Evolutionary conservation across 2,888 invertebrate genomes (phyloP).

Genomic region (Muscina levida): DNA sequence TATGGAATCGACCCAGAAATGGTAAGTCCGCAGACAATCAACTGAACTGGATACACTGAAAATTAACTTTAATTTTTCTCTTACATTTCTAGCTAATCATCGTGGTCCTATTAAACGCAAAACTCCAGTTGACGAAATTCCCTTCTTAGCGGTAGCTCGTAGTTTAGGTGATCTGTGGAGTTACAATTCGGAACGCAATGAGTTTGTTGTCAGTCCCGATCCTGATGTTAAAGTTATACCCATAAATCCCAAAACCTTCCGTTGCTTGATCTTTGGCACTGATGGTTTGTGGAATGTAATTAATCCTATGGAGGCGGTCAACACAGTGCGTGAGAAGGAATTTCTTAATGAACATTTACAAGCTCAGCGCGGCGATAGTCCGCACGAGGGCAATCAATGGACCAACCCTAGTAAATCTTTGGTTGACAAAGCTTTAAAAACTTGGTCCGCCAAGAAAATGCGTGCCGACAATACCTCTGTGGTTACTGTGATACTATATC

Average conservation of each 20-base stretch:
- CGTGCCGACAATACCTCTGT: constrained; percentile 98
- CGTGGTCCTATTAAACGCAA: constrained; percentile 93
- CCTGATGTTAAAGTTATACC: constrained; percentile 95
- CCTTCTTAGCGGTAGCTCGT: constrained; percentile 97
- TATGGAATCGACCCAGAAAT: constrained; percentile 95
- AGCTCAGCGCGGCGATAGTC: constrained; percentile 76
- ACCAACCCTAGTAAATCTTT: constrained; percentile 95
- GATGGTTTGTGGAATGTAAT: constrained; percentile 99
- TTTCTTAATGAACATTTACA: constrained; percentile 85
- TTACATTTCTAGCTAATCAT: constrained; percentile 71
- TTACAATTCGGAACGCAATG: constrained; percentile 93
- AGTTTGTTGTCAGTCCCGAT: constrained; percentile 98
- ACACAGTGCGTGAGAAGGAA: constrained; percentile 91
- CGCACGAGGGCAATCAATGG: constrained; percentile 81
- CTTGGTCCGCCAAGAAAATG: constrained; percentile 91
- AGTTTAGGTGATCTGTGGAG: constrained; percentile 99
- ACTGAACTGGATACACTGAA: too few relatives aligned
- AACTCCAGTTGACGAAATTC: constrained; percentile 95
- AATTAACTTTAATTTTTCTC: constrained; percentile 25
- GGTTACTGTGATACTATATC: constrained; percentile 93
- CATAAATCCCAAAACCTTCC: constrained; percentile 88
- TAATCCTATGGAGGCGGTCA: constrained; percentile 90
- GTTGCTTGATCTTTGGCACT: constrained; percentile 96
- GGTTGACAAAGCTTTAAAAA: constrained; percentile 89
- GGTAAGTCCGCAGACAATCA: constrained; percentile 79